phyloP scores from a whole-genome alignment of 2,113 vertebrate species.

The chimpanzee (Pan troglodytes) region NHGRI_mPanTro3-v2.1_pri NC_072401.2:90754001-90754500 shows the following conservation, averaged over 20 bases:
- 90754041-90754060: not conserved
- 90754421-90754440: not conserved
- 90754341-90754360: not conserved
- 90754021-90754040: conserved; percentile 4
- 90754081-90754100: not conserved
- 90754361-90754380: not conserved
- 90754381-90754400: not conserved
- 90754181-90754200: not conserved
- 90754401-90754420: not conserved
- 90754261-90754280: not conserved
- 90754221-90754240: not conserved
- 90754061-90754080: not conserved
- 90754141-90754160: conserved; percentile 14
- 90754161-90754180: not conserved
- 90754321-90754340: not conserved
- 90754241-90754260: not conserved
- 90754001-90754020: not conserved
- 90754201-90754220: not conserved
- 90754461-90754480: not conserved
- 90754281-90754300: not conserved
- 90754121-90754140: not conserved
- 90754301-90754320: not conserved
- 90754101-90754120: not conserved
- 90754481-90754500: not conserved
- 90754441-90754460: not conserved